phyloP scores from a whole-genome alignment of 2,797 vertebrate species.

The Sarcophilus harrisii region DNA sequence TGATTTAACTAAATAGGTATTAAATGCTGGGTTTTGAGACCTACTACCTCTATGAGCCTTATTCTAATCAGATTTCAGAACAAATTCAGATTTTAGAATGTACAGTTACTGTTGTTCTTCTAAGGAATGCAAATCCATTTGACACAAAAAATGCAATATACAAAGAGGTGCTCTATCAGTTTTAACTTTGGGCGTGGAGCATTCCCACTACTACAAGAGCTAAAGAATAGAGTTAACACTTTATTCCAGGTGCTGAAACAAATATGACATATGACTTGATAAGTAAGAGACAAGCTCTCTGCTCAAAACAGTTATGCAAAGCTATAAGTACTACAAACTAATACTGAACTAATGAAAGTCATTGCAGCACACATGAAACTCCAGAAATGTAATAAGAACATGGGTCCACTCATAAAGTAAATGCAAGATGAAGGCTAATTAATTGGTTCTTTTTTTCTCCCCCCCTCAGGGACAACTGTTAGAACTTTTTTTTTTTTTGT shows the following conservation, averaged over 20 bases:
- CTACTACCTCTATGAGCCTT: not conserved
- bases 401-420: not conserved
- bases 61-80: not conserved
- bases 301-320: constrained; percentile 72
- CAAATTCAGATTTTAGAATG: not conserved
- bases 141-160: not conserved
- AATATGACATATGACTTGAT: constrained; percentile 67
- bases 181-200: not conserved
- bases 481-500: constrained; percentile 22
- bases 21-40: not conserved
- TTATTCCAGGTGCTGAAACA: not conserved
- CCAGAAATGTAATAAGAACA: not conserved
- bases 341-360: constrained; percentile 64
- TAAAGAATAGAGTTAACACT: constrained; percentile 59
- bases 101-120: not conserved
- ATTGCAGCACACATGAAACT: constrained; percentile 12
- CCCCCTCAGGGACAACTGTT: not conserved
- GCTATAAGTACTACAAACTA: constrained; percentile 73
- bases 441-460: not conserved
- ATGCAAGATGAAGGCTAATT: constrained; percentile 4
- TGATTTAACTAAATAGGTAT: not conserved
- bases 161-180: not conserved
- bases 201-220: constrained; percentile 27
- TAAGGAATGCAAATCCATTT: not conserved
- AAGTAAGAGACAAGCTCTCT: constrained; percentile 64